These are phyloP conservation scores for Chaenocephalus aceratus DNA, from an alignment of 2,113 vertebrate species.

Conservation along the genomic window DNA sequence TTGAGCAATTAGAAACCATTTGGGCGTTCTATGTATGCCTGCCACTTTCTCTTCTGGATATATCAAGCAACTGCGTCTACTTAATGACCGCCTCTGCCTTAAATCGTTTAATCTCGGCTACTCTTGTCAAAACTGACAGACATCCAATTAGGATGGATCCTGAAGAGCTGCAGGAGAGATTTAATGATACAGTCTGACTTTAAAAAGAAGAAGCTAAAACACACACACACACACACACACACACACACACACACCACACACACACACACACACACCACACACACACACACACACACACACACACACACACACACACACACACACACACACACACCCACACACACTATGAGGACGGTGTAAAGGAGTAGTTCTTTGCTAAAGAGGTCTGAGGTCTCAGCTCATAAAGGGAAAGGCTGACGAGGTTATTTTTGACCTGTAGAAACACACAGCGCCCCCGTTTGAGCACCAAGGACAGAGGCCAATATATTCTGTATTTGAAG, in stretches of 20 bases:
- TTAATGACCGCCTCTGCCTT: conserved; percentile 61
- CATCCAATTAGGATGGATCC: conserved; percentile 76
- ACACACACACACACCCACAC: not conserved
- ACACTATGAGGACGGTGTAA: no score
- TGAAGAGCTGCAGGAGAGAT: conserved; percentile 42
- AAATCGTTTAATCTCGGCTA: conserved; percentile 46
- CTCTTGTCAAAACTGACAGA: conserved; percentile 69
- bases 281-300: not conserved
- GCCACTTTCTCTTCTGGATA: conserved; percentile 44
- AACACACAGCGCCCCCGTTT: conserved; percentile 12
- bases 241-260: not conserved
- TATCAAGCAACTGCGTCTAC: conserved; percentile 42
- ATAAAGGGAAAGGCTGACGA: not conserved
- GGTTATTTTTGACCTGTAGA: not conserved
- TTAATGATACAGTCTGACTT: conserved; percentile 62
- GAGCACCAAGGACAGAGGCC: conserved; percentile 61
- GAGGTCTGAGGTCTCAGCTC: not conserved
- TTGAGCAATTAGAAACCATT: conserved; percentile 41
- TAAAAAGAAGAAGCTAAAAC: not conserved
- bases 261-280: not conserved
- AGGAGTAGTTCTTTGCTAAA: not conserved
- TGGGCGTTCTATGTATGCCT: conserved; percentile 3
- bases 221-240: not conserved
- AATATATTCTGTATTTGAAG: not conserved
- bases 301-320: not conserved